phyloP scores from a whole-genome alignment of 2,113 vertebrate genomes.

The Brienomyrus longianalis region DNA sequence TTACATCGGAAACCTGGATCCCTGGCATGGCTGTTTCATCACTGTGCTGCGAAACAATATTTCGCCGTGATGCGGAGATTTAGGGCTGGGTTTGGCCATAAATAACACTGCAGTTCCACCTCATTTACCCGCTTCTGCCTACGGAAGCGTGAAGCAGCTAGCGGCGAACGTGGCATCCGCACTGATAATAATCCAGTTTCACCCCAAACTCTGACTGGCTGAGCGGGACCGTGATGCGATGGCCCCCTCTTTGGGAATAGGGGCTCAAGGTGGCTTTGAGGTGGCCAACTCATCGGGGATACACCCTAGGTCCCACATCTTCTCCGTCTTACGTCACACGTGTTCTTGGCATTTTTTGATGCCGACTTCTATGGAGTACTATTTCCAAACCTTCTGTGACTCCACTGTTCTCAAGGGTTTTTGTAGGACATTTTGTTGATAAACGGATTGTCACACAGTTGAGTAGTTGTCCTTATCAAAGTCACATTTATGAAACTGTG shows the following conservation, averaged over 20 bases:
- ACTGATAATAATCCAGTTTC: neutral
- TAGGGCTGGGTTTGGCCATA: neutral
- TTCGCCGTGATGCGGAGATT: neutral
- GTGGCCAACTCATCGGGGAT: neutral
- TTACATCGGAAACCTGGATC: neutral
- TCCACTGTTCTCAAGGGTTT: neutral
- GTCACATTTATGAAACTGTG: neutral
- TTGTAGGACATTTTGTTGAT: neutral
- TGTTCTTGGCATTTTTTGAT: neutral
- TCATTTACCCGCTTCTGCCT: neutral
- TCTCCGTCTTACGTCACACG: neutral
- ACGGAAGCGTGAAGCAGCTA: neutral
- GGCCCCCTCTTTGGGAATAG: neutral
- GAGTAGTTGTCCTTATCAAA: neutral
- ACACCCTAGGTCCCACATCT: neutral
- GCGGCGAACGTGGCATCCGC: no score
- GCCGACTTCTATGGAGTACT: neutral
- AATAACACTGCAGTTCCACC: neutral
- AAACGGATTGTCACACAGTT: neutral
- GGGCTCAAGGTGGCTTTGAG: neutral
- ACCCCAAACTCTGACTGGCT: neutral
- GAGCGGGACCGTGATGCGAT: neutral
- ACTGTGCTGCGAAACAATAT: neutral
- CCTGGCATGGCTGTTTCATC: neutral
- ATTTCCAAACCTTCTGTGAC: neutral